These are phyloP conservation scores for Sussaba pulchella DNA, from an alignment of 2,888 invertebrate species.

Conservation along the genomic window DNA sequence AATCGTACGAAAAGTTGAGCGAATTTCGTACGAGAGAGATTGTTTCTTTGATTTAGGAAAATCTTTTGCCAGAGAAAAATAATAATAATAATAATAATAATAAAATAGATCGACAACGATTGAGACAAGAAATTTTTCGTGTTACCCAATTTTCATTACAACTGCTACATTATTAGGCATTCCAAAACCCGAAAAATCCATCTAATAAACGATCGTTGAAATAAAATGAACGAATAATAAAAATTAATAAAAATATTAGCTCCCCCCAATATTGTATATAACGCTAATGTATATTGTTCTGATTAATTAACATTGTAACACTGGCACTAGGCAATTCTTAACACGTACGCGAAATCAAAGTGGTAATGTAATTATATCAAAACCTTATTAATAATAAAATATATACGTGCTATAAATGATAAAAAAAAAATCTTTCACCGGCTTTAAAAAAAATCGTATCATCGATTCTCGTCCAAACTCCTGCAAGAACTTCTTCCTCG, in stretches of 20 bases:
- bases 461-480: background rate
- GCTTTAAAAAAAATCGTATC: slow-evolving; percentile 10
- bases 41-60: slow-evolving; percentile 18
- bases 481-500: background rate
- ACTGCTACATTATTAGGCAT: slow-evolving; percentile 81
- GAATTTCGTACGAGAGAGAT: slow-evolving; percentile 30
- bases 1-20: slow-evolving; percentile 29
- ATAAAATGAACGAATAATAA: slow-evolving; percentile 35
- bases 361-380: slow-evolving; percentile 72
- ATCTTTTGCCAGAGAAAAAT: slow-evolving; percentile 40
- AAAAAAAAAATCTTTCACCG: background rate
- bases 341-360: slow-evolving; percentile 72
- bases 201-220: slow-evolving; percentile 75
- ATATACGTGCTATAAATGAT: slow-evolving; percentile 46
- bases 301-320: slow-evolving; percentile 78
- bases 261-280: slow-evolving; percentile 81
- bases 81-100: background rate
- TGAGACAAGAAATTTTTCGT: slow-evolving; percentile 78
- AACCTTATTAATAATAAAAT: slow-evolving; percentile 64
- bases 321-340: slow-evolving; percentile 71
- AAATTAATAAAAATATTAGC: slow-evolving; percentile 47
- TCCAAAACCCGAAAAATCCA: slow-evolving; percentile 80
- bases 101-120: slow-evolving; percentile 66
- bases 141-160: slow-evolving; percentile 73
- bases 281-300: slow-evolving; percentile 79